phyloP scores from a whole-genome alignment of 2,113 vertebrate genomes.

The Osmerus eperlanus region DNA sequence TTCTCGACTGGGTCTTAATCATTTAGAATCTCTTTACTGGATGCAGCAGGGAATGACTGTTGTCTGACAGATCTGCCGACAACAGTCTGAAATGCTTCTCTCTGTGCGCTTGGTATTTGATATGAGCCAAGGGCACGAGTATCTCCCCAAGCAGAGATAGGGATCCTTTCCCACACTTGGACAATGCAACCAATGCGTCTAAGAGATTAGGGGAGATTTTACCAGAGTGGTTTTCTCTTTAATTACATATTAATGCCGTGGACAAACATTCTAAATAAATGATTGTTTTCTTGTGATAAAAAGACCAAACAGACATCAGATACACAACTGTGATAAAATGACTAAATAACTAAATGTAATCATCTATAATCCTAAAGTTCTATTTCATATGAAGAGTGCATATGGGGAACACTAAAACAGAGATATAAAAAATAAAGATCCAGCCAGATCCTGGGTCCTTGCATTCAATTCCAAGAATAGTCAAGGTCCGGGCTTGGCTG shows the following conservation, averaged over 20 bases:
- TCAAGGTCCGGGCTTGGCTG: conserved; percentile 52
- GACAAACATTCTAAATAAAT: conserved; percentile 49
- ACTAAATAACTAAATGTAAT: background rate
- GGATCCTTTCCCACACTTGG: conserved; percentile 29
- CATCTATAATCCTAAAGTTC: conserved; percentile 33
- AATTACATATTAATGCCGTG: conserved; percentile 50
- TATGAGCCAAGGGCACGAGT: conserved; percentile 27
- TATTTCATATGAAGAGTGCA: conserved; percentile 19
- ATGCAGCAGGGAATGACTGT: background rate
- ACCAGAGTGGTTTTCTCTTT: conserved; percentile 36
- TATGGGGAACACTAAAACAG: conserved; percentile 48
- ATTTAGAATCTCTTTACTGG: background rate
- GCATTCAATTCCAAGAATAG: background rate
- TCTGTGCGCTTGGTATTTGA: background rate
- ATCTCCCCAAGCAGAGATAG: conserved; percentile 16
- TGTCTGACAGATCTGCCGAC: too few relatives aligned
- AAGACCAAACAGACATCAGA: too few relatives aligned
- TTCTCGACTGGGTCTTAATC: background rate
- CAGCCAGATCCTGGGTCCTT: too few relatives aligned
- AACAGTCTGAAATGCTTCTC: background rate
- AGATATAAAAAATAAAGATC: conserved; percentile 24
- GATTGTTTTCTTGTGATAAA: conserved; percentile 36
- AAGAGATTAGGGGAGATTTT: conserved; percentile 41
- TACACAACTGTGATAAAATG: background rate
- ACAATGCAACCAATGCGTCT: conserved; percentile 32